Evolutionary conservation across 2,113 vertebrate genomes (phyloP), one percentile per base, ranked within the genome.

Genomic region (Spea bombifrons): DNA sequence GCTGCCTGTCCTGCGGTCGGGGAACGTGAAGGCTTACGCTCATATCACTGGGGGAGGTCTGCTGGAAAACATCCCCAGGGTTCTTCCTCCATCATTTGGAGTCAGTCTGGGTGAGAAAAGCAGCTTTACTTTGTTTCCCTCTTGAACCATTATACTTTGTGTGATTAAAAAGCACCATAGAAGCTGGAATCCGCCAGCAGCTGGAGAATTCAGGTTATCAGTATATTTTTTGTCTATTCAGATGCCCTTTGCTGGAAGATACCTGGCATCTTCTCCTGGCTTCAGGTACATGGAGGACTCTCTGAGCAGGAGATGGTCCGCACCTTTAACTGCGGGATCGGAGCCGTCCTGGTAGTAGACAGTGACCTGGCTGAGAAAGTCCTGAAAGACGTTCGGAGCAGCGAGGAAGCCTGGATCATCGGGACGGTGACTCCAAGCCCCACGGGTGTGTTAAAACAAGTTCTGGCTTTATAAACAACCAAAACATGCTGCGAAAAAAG

Each of bases 41-140:
- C 97, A 99, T 88, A 96, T 99, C 88, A 99, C 97, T 3, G 97
- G 97, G 10, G 97, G 97, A 0, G 97, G 97, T 2, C 90, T 99
- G 3, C 84, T 96, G 86, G 97, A 99, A 87, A 99, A 99, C 87
- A 95, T 99, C 53, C 96, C 96, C 4, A 88, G 97, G 16, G 95
- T 97, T 7, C 92, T 99, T 8, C 96, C 96, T 0, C 80, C 80
- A 15, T 85, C 90, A 16, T 83, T 93, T 46, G 93, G 93, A 0
- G 96, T 93, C 0, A 76, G 95, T 75, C 83, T 99, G 83, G 97
- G 97, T 98, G 84, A 94, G 91, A 66, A 64, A 3, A 30, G 30
- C 30, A 30, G 30, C 30, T 30, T 30, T 30, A 30, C 30, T 30
- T 30, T 2, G 30, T 30, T 30, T 30, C 30, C 30, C 30, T 30